These are phyloP conservation scores for Liopterus haemorrhoidalis DNA, from an alignment of 2,888 invertebrate species.

Conservation along the genomic window DNA sequence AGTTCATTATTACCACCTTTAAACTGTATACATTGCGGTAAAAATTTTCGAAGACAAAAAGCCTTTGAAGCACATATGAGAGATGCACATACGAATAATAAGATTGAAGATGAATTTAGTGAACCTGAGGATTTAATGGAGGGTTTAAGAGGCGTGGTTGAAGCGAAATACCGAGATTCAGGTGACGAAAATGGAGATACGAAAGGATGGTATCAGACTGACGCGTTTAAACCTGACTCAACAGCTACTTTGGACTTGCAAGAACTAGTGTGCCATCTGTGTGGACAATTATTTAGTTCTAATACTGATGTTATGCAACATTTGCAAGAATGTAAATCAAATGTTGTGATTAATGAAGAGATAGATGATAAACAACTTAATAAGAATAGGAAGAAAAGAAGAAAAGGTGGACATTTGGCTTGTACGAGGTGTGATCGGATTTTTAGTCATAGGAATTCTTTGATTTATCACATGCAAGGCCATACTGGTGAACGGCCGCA, in stretches of 20 bases:
- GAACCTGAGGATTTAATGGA: conserved; percentile 83
- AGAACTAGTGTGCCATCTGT: conserved; percentile 44
- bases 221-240: conserved; percentile 30
- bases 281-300: conserved; percentile 44
- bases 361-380: conserved; percentile 21
- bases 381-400: conserved; percentile 41
- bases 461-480: conserved; percentile 75
- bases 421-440: conserved; percentile 67
- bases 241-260: conserved; percentile 47
- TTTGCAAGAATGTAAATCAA: conserved; percentile 40
- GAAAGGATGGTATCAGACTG: conserved; percentile 38
- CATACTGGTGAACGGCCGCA: conserved; percentile 73
- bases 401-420: conserved; percentile 44
- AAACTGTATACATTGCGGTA: conserved; percentile 46
- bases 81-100: conserved; percentile 50
- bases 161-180: conserved; percentile 43
- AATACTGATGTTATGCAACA: conserved; percentile 43
- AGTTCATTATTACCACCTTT: conserved; percentile 25
- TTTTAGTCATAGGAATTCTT: conserved; percentile 76
- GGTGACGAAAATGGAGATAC: conserved; percentile 39
- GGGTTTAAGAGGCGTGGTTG: conserved; percentile 73
- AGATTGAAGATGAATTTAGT: conserved; percentile 70
- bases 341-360: conserved; percentile 16
- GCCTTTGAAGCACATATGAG: conserved; percentile 58
- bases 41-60: conserved; percentile 58